A percentile compares a stretch with the other conserved stretches of the same genome.
phyloP scores from a whole-genome alignment of 2,113 vertebrate species.

The Donacobius atricapilla region DNA sequence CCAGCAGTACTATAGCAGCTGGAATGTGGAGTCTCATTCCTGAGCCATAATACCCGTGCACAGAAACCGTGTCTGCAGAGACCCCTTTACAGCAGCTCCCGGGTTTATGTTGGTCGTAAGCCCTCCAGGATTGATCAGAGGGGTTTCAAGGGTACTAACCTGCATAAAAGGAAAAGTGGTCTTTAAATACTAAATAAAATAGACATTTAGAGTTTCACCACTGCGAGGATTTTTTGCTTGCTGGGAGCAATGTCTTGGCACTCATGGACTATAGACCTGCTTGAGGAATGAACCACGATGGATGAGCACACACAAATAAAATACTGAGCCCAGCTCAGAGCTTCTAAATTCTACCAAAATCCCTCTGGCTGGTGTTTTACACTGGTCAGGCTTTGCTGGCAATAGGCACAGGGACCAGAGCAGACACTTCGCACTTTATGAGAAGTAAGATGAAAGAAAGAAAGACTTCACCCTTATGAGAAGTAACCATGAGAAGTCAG shows the following conservation, averaged over 20 bases:
- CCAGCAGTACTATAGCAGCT: neutral
- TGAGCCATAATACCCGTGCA: neutral
- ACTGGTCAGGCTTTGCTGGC: neutral
- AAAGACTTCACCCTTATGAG: neutral
- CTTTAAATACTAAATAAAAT: neutral
- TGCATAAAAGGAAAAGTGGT: neutral
- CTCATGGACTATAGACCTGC: neutral
- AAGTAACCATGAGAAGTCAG: neutral
- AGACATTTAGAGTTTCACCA: neutral
- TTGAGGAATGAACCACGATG: neutral
- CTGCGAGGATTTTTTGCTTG: neutral
- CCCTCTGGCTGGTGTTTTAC: neutral
- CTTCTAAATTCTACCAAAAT: neutral
- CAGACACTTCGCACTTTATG: neutral
- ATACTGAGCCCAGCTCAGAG: neutral
- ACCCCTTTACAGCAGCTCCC: neutral
- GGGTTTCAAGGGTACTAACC: neutral
- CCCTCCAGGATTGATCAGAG: neutral
- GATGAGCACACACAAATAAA: neutral
- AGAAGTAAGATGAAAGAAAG: neutral
- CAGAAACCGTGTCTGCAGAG: neutral
- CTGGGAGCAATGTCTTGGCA: neutral
- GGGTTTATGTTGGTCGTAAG: rapidly evolving
- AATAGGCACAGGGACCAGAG: neutral
- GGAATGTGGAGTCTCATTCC: neutral